Evolutionary conservation across 2,113 vertebrate genomes (phyloP), one percentile per base, ranked within the genome.

Genomic region (Tenebrosternarchus preto): DNA sequence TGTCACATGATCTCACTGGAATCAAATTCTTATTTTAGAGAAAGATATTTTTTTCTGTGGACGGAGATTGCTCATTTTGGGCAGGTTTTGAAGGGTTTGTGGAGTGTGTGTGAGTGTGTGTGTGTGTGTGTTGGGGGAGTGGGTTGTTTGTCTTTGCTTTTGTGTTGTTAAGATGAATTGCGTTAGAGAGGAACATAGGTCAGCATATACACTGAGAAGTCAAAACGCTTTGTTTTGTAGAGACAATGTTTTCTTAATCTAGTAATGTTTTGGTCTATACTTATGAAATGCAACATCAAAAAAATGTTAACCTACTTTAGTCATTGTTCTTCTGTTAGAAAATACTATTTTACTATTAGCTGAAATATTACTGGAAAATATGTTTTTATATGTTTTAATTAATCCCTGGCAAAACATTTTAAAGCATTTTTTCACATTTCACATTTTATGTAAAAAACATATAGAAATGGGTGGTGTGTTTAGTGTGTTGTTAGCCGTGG

Each of bases 1-100:
- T 87, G 91, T 98, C 96, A 97, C 96, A 97, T 97, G 95, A 95
- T 95, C 93, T 56, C 87, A 87, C 90, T 87, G 91, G 90, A 89
- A 84, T 87, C 89, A 89, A 90, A 92, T 94, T 90, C 89, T 87
- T 86, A 87, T 93, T 93, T 94, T 90, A 87, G 86, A 93, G 91
- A 88, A 4, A 89, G 86, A 86, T 84, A 81, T 87, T 81, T 60
- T 87, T 81, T 60, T 86, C n/a, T 24, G 1, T 69, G 61, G 59
- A 80, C 64, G 2, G 22, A 59, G 57, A 72, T 66, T 78, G 19
- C 55, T 36, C 71, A 25, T 71, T 31, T 53, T 4, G 0, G 53
- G 12, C 20, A 60, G 27, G 57, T 67, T 50, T 59, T 25, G 8
- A 0, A 2, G 59, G 57, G 68, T 88, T 78, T 69, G 69, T 31